Evolutionary conservation across 2,888 invertebrate genomes (phyloP).

Genomic region (Synergus itoensis): DNA sequence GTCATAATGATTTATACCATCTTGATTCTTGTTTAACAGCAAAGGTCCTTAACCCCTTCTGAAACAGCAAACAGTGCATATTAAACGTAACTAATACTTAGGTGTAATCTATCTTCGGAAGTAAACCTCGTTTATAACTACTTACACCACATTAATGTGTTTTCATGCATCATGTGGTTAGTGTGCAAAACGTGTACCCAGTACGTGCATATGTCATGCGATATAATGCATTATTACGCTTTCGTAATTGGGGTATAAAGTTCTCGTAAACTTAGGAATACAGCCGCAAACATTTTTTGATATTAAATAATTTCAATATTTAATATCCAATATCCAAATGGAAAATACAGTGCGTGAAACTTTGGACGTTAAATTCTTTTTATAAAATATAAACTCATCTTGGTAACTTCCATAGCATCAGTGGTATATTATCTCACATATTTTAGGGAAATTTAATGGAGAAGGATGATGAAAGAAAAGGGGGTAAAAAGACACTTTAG

Average conservation of each 20-base stretch:
- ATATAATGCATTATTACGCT: conserved; percentile 22
- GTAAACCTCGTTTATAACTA: conserved; percentile 20
- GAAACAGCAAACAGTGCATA: conserved; percentile 22
- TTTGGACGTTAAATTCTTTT: too few relatives aligned
- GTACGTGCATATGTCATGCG: not conserved
- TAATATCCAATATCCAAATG: not conserved
- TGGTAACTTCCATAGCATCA: not conserved
- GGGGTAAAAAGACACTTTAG: not conserved
- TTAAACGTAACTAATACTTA: conserved; percentile 25
- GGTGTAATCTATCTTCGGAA: conserved; percentile 34
- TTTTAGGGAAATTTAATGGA: not conserved
- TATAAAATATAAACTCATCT: not conserved
- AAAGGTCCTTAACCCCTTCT: not conserved
- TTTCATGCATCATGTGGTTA: conserved; percentile 31
- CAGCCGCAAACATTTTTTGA: not conserved
- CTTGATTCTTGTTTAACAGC: not conserved
- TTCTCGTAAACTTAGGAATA: conserved; percentile 6
- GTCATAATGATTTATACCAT: not conserved
- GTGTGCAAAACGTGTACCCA: conserved; percentile 22
- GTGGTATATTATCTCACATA: not conserved
- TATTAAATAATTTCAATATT: not conserved
- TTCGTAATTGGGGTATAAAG: conserved; percentile 22
- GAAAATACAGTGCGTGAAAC: not conserved
- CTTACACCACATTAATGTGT: conserved; percentile 22
- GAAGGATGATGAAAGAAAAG: not conserved